A percentile compares a stretch with the other conserved stretches of the same genome.
Evolutionary conservation across 2,888 invertebrate species (phyloP).

Genomic region (Chesias legatella): DNA sequence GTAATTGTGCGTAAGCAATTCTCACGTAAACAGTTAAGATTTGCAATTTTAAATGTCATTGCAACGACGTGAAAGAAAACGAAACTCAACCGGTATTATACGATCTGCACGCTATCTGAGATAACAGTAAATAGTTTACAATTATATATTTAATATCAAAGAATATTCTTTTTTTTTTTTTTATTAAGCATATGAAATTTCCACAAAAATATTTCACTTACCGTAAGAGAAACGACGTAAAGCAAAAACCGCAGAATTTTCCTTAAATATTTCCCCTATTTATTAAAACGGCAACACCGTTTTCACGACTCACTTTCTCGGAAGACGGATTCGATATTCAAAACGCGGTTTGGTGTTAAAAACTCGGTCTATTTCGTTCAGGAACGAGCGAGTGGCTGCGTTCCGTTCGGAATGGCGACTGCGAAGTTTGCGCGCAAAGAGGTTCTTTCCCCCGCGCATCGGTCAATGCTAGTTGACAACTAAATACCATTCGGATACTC

Average conservation of each 20-base stretch:
- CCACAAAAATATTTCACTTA: no score
- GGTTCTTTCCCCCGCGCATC: constrained; percentile 61
- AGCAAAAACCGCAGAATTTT: constrained; percentile 38
- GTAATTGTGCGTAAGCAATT: constrained; percentile 29
- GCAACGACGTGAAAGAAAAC: constrained; percentile 40
- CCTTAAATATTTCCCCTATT: constrained; percentile 46
- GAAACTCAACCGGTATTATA: constrained; percentile 37
- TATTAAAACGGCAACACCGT: constrained; percentile 49
- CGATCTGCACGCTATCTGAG: constrained; percentile 38
- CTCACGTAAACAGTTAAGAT: constrained; percentile 38
- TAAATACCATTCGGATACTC: constrained; percentile 18
- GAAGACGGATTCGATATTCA: constrained; percentile 35
- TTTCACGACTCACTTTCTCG: constrained; percentile 59
- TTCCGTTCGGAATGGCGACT: constrained; percentile 64
- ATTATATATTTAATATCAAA: no score
- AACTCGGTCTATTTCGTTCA: constrained; percentile 26
- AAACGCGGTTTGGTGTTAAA: constrained; percentile 37
- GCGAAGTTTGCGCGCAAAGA: constrained; percentile 36
- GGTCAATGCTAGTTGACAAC: constrained; percentile 49
- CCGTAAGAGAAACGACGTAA: constrained; percentile 57
- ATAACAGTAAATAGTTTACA: no score
- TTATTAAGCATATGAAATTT: no score
- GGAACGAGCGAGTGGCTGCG: constrained; percentile 55
- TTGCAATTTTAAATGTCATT: constrained; percentile 43
- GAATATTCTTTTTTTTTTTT: no score